phyloP scores from a whole-genome alignment of 1,140 invertebrate genomes.

The Macrobrachium rosenbergii region DNA sequence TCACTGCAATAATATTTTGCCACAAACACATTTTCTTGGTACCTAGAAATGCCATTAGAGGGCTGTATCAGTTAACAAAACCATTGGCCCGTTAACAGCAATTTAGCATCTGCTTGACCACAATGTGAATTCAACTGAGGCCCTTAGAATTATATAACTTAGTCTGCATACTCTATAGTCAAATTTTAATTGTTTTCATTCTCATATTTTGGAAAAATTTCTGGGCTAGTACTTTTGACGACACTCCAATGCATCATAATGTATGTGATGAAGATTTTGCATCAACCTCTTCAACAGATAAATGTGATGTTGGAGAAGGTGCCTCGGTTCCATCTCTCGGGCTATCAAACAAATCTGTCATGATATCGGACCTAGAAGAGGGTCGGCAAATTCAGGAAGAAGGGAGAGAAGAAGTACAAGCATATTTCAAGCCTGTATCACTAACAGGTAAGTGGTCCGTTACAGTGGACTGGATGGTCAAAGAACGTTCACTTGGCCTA shows the following conservation, averaged over 20 bases:
- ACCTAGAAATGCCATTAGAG: no score
- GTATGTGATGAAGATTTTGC: not conserved
- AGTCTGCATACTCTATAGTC: no score
- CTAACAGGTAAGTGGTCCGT: constrained; percentile 28
- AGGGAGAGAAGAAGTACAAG: constrained; percentile 39
- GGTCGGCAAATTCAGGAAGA: constrained; percentile 29
- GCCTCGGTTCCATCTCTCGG: constrained; percentile 95
- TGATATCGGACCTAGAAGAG: constrained; percentile 70
- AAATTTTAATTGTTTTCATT: not conserved
- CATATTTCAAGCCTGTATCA: constrained; percentile 40
- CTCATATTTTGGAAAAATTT: not conserved
- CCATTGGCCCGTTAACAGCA: no score
- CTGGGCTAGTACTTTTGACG: not conserved
- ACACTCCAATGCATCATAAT: not conserved
- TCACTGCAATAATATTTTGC: no score
- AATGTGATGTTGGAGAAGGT: constrained; percentile 73
- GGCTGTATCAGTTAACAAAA: no score
- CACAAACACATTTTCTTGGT: no score
- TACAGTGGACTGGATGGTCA: not conserved
- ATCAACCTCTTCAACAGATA: not conserved
- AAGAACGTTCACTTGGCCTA: no score
- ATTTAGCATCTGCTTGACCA: no score
- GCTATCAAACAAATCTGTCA: constrained; percentile 94
- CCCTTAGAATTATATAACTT: no score
- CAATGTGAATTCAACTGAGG: no score